These are phyloP conservation scores for Myotis vivesi DNA, from an alignment of 2,797 vertebrate genomes.

Conservation along the genomic window DNA sequence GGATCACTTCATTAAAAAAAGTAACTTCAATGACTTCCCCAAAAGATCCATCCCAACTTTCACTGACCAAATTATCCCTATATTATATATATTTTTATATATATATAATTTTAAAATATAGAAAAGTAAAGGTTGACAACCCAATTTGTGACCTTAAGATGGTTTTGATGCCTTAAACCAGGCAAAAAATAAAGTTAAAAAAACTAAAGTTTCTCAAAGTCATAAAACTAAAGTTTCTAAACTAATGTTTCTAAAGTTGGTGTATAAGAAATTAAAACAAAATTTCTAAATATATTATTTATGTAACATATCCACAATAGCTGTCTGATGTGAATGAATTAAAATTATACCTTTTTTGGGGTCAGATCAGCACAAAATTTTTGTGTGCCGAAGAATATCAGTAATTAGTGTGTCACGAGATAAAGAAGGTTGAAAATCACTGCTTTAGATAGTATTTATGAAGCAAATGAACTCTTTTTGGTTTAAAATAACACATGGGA, in stretches of 20 bases:
- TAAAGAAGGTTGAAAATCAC: background rate
- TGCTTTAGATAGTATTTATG: background rate
- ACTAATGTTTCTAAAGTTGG: background rate
- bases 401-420: background rate
- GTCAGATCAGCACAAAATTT: background rate
- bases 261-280: background rate
- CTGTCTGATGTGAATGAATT: background rate
- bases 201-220: background rate
- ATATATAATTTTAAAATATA: slow-evolving; percentile 16
- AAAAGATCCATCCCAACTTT: slow-evolving; percentile 1
- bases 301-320: background rate
- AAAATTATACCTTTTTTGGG: background rate
- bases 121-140: background rate
- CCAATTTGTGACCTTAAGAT: background rate
- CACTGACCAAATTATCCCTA: background rate
- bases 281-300: background rate
- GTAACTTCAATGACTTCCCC: background rate
- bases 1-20: background rate
- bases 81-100: too few relatives aligned
- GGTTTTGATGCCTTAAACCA: slow-evolving; percentile 23
- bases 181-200: background rate
- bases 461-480: background rate
- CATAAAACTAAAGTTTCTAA: background rate
- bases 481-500: background rate
- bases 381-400: background rate